Base-by-base conservation (phyloP, 2,797 vertebrate genomes). In the Notoglanidium macrostoma region DNA sequence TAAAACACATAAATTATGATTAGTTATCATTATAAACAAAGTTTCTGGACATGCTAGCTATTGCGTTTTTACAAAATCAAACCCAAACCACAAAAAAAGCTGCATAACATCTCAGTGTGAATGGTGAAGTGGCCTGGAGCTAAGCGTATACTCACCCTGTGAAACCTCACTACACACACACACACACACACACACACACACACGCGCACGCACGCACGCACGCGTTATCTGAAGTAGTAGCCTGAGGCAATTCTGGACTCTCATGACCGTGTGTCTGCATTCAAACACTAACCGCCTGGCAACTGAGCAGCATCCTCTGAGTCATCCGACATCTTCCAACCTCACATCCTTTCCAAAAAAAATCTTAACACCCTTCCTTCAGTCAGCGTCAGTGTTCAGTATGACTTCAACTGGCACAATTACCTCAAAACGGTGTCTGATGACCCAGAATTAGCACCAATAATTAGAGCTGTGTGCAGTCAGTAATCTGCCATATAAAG, bases 381-480 rank as follows among this genome's bases (percentile, higher is more conserved):
- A 87, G 65, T 21, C 85, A 76, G 63, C 29, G 67, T 49, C 63
- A 57, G 59, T 67, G 46, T 85, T 85, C 73, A 65, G 46, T 51
- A 59, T 55, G 49, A 86, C 46, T 68, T 83, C 72, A 83, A 83
- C 85, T 80, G 89, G 84, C 89, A 88, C 89, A 88, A 91, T 90
- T 87, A 83, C 68, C 88, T 90, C 89, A 85, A 89, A 90, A 91
- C 73, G 85, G 87, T 88, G 87, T 88, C 86, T 90, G 88, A 88
- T 89, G 89, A 90, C 87, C 91, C 91, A 93, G 90, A 93, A 91
- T 92, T 93, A 93, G 91, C 87, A 88, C 85, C 90, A 87, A 92
- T 91, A 91, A 92, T 91, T 91, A 90, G 85, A 89, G 87, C 88
- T 85, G 70, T 87, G 87, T 86, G 87, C 90, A 91, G 90, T 91